These are phyloP conservation scores for Hylomyscus alleni DNA, from an alignment of 2,797 vertebrate genomes.

Conservation along the genomic window DNA sequence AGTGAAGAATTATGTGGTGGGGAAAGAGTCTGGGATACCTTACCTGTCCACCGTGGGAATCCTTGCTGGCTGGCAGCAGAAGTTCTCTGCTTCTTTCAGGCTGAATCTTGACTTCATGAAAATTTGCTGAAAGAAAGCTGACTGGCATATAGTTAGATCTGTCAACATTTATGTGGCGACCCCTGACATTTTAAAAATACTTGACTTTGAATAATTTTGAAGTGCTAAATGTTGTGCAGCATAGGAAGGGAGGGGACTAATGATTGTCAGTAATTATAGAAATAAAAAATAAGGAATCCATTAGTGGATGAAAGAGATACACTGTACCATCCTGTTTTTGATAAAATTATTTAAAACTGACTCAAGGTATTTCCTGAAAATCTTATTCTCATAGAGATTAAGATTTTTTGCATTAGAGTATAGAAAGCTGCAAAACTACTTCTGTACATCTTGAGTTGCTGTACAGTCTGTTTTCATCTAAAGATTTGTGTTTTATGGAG, in stretches of 20 bases:
- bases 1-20: not conserved
- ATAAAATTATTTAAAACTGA: constrained; percentile 56
- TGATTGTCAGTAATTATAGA: constrained; percentile 1
- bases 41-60: not conserved
- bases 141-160: not conserved
- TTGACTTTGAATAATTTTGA: constrained; percentile 31
- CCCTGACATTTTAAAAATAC: not conserved
- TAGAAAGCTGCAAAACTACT: constrained; percentile 51
- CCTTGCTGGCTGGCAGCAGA: not conserved
- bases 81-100: not conserved
- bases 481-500: constrained; percentile 61
- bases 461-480: constrained; percentile 34
- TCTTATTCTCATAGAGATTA: constrained; percentile 15
- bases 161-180: constrained; percentile 25
- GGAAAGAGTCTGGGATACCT: not conserved
- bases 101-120: constrained; percentile 38
- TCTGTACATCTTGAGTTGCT: constrained; percentile 53
- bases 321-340: constrained; percentile 23
- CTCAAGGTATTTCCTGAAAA: constrained; percentile 31
- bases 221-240: constrained; percentile 13
- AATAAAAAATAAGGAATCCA: constrained; percentile 47
- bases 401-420: constrained; percentile 18
- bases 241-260: not conserved
- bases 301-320: not conserved
- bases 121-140: not conserved